These are phyloP conservation scores for Pardalotus punctatus DNA, from an alignment of 2,113 vertebrate genomes.

Conservation along the genomic window DNA sequence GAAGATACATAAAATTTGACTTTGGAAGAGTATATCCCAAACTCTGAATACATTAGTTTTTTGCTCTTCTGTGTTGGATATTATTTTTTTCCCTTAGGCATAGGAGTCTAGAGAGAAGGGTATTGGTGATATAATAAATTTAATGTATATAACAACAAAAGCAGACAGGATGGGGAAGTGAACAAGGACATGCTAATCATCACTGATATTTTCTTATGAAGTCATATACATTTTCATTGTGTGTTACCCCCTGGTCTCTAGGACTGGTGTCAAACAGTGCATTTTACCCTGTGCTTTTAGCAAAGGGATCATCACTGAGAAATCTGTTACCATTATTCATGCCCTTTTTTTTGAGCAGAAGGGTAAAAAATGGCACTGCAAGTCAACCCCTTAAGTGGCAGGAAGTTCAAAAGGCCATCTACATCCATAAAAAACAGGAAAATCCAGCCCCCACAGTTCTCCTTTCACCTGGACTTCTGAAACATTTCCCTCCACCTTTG, in stretches of 20 bases:
- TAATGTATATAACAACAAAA: background rate
- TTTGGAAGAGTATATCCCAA: background rate
- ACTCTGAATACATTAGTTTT: background rate
- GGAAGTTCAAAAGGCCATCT: background rate
- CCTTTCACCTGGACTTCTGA: background rate
- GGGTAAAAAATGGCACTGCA: background rate
- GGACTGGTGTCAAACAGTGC: background rate
- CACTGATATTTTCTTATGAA: background rate
- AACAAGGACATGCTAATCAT: background rate
- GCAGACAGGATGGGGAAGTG: background rate
- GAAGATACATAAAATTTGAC: background rate
- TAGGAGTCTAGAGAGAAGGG: background rate
- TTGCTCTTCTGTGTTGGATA: background rate
- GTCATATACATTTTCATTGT: background rate
- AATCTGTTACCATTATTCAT: background rate
- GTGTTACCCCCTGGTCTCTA: background rate
- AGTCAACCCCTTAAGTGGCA: background rate
- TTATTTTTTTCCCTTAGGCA: background rate
- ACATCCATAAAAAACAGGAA: background rate
- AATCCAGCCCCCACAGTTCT: background rate
- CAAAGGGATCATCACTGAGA: background rate
- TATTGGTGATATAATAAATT: background rate
- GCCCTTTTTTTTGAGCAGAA: background rate
- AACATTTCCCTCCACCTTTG: background rate
- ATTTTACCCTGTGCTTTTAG: background rate